Conservation (phyloP, 37 sponge, comb jelly and placozoan species). For the Petrosia ficiformis region DNA sequence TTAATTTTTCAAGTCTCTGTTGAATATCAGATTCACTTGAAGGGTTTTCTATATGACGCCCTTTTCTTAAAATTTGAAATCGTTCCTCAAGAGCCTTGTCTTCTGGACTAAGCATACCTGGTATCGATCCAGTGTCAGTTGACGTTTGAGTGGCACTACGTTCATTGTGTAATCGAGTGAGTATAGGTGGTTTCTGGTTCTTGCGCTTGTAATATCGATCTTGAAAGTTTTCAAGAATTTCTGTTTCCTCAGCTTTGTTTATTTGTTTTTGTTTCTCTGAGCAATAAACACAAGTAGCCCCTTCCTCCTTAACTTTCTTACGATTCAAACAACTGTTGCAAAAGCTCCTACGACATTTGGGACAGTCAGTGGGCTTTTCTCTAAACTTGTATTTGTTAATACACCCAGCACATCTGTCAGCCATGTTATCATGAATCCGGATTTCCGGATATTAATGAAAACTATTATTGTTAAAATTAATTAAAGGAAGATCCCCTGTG, state of each 20-base stretch:
- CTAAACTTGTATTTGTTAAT: slow-evolving; percentile 59
- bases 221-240: slow-evolving; percentile 65
- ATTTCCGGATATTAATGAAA: no score
- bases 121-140: not conserved
- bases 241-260: slow-evolving; percentile 49
- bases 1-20: slow-evolving; percentile 23
- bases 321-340: slow-evolving; percentile 48
- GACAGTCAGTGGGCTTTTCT: slow-evolving; percentile 52
- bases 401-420: slow-evolving; percentile 67
- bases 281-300: slow-evolving; percentile 57
- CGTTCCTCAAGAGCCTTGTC: slow-evolving; percentile 37
- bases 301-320: not conserved
- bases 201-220: slow-evolving; percentile 60
- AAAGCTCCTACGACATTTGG: slow-evolving; percentile 57
- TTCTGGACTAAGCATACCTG: slow-evolving; percentile 19
- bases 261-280: slow-evolving; percentile 12
- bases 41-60: not conserved
- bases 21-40: slow-evolving; percentile 10
- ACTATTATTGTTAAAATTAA: no score
- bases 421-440: slow-evolving; percentile 23
- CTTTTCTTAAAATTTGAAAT: slow-evolving; percentile 14
- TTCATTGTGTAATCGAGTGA: slow-evolving; percentile 28
- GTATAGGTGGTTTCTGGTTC: slow-evolving; percentile 25
- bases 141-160: not conserved
- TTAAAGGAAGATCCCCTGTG: no score